Evolutionary conservation across 2,113 vertebrate species (phyloP), one percentile per base, ranked within the genome.

Genomic region (Ceuthmochares aereus): DNA sequence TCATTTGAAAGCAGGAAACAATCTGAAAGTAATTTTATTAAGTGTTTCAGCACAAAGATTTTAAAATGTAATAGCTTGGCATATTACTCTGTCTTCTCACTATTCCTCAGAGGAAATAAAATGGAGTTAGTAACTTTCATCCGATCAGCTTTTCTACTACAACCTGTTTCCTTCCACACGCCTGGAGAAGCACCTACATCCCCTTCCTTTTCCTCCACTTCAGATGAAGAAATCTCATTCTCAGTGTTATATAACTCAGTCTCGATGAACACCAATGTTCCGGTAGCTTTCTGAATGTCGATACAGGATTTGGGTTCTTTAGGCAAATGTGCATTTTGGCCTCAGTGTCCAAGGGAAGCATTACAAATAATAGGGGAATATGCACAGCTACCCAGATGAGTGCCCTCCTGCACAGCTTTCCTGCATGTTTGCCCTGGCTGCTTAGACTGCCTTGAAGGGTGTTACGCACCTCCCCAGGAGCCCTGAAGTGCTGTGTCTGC

Each of bases 131-230:
- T 80, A 93, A 78, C 91, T 93, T 81, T 75, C 37, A 91, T 81
- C 85, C 91, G 85, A 36, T 75, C 94, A 84, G 89, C 94, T 97
- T 97, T 97, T 74, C 75, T 85, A 56, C 92, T 75, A 47, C 92
- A 87, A 97, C 97, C 97, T 97, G 86, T 96, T 98, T 97, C 94
- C 97, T 94, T 97, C 95, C 78, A 69, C 64, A 23, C 15, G 2
- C 83, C 12, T 58, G 60, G 88, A 90, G 79, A 86, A 96, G 85
- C 77, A n/a, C 62, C 30, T 19, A 77, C 7, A 12, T 83, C 88
- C 18, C 18, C 90, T 20, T 55, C 63, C 49, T 56, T 93, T 92
- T 88, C 80, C 79, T 89, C 34, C 5, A 1, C 69, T 75, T 94
- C 12, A 73, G 42, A 11, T 52, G 92, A 79, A 60, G 81, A 81